Base-by-base conservation (phyloP, 1,140 invertebrate genomes). In the Drosophila arawakana region DNA sequence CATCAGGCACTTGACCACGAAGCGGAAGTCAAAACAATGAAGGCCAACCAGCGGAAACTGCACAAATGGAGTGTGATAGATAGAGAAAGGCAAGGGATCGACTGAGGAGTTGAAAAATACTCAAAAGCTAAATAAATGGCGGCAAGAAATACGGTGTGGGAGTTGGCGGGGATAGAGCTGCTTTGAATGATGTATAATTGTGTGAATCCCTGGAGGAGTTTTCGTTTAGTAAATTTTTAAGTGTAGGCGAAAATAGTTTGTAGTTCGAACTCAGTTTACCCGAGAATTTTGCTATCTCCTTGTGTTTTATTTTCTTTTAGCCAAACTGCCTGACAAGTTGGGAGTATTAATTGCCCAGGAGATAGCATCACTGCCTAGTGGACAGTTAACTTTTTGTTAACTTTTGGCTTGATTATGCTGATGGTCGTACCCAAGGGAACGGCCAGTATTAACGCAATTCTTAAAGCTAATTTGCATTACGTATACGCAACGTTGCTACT, bases 11-110 rank as follows among this genome's bases (percentile, higher is more conserved):
- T 68, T 39, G 47, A 65, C 68, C 52, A 34, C 67, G 62, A 59
- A 76, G 57, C 81, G 81, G 81, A 83, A 83, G 82, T 80, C 73
- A 83, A 83, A 83, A 83, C 81, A 83, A 83, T 83, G 52, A 69
- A 71, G 69, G 58, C 73, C 60, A 60, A 44, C 50, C 73, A 52
- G 54, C 62, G 71, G 80, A 82, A 71, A 52, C 55, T 58, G 35
- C 52, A 69, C 30, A 63, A 57, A 73, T 30, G 25, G 39, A 72
- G 71, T 35, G 57, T 44, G 47, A 37, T 43, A 49, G 43, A 57
- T 34, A 25, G 50, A 37, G 13, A n/a, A 60, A 15, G 2, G 34
- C 37, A 46, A 50, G 21, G 18, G 44, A 37, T 39, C 34, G 43
- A 57, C 13, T 30, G 58, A n/a, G 49, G 6, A 2, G 21, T 50